A percentile compares a stretch with the other conserved stretches of the same genome.
Evolutionary conservation across 2,113 vertebrate genomes (phyloP).

Genomic region (Fregata magnificens): DNA sequence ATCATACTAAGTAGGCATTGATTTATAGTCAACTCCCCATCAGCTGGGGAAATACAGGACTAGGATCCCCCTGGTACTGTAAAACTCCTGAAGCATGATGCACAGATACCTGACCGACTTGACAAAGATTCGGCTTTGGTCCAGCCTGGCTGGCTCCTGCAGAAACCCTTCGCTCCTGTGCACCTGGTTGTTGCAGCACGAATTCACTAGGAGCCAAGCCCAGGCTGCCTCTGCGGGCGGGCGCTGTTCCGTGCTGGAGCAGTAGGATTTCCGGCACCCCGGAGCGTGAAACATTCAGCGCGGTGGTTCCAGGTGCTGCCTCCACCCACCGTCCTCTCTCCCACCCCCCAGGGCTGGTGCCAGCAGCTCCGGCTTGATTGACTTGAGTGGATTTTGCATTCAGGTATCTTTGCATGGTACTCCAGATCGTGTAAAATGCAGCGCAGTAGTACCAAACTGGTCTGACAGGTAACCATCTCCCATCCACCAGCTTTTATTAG

Average conservation of each 20-base stretch:
- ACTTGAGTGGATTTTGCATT: not conserved
- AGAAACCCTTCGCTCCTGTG: not conserved
- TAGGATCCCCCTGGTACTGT: not conserved
- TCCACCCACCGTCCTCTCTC: not conserved
- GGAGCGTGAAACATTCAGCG: not conserved
- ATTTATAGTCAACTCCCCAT: not conserved
- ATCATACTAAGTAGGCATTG: not conserved
- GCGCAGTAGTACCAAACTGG: not conserved
- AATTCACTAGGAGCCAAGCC: not conserved
- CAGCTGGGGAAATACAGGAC: not conserved
- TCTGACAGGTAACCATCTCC: not conserved
- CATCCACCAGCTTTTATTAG: not conserved
- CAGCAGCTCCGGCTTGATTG: not conserved
- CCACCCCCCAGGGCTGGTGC: not conserved
- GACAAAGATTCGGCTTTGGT: not conserved
- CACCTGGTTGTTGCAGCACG: not conserved
- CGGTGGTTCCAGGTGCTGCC: not conserved
- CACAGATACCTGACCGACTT: not conserved
- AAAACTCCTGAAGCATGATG: not conserved
- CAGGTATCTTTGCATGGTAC: not conserved
- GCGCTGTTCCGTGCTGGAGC: fast-evolving
- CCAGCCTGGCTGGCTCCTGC: not conserved
- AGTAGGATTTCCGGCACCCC: not conserved
- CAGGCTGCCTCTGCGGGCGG: not conserved
- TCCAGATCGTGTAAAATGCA: not conserved